Evolutionary conservation across 2,113 vertebrate genomes (phyloP).

Genomic region (Xenotilapia leptura): DNA sequence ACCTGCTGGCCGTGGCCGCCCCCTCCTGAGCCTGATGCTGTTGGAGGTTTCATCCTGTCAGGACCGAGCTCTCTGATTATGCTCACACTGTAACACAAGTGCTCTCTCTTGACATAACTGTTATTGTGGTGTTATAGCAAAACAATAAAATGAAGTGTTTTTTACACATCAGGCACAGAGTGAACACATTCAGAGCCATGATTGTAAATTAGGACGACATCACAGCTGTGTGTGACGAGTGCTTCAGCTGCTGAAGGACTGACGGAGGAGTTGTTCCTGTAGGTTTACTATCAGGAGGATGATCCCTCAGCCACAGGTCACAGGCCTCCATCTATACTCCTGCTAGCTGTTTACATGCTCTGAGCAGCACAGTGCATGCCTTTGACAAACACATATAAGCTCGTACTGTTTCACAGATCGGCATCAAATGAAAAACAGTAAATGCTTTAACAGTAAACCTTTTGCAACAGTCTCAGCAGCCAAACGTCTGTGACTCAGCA

Average conservation of each 20-base stretch:
- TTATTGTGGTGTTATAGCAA: neutral
- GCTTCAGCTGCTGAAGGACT: neutral
- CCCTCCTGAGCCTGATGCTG: accelerated
- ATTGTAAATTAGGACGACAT: neutral
- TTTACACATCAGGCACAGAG: neutral
- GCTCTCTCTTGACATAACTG: neutral
- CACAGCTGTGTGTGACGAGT: neutral
- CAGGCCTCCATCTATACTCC: neutral
- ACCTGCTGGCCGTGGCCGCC: neutral
- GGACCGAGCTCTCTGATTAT: neutral
- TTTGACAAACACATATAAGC: neutral
- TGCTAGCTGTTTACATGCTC: neutral
- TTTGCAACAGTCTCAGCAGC: neutral
- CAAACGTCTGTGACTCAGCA: slow-evolving; percentile 1
- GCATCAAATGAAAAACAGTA: neutral
- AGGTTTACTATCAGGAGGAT: neutral
- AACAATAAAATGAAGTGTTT: accelerated
- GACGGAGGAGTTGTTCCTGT: neutral
- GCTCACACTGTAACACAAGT: neutral
- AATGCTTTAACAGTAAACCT: neutral
- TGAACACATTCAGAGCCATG: neutral
- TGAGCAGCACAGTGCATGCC: neutral
- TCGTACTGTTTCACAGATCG: neutral
- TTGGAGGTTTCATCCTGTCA: neutral
- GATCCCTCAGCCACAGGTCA: no score